Base-by-base conservation (phyloP, 2,888 invertebrate genomes). In the Drosophila diplacantha region DNA sequence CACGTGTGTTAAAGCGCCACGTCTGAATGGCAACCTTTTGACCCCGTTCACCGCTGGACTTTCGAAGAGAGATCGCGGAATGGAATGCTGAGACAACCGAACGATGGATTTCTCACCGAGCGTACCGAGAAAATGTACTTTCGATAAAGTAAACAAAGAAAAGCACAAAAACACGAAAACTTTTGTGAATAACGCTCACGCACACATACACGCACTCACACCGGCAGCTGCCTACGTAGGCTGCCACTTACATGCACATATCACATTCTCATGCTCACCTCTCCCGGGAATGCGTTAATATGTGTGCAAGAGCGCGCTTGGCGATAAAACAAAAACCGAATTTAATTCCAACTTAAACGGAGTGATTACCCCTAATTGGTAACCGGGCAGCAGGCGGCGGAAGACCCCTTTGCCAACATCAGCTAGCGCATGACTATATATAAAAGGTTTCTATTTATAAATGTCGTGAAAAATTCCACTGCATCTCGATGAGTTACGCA, bases 1-100 rank as follows among this genome's bases (percentile, higher is more conserved):
- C 73, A 81, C 82, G 82, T 82, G 78, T 69, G 54, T 54, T 65
- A 63, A 73, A 72, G 24, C 63, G 78, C 78, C 78, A 79, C 78
- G 83, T 70, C 70, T 38, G 18, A 29, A 24, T n/a, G 18, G 16
- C 46, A 47, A 59, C 66, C 72, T 79, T 74, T 74, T 62, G 56
- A 56, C 51, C 61, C 55, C 31, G 39, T 32, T 39, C 22, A 16
- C 24, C 41, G 20, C 52, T 64, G 55, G 49, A 53, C 29, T 43
- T 53, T 37, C n/a, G 34, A 5, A 11, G 26, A 49, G 31, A 43
- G 24, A 47, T 34, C 39, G 22, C 20, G n/a, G 41, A 37, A 39
- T 34, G 9, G 44, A 54, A 38, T 63, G 34, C 41, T 35, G 14
- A 31, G 44, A 14, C 29, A 18, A 29, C 5, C 20, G 29, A 31